A percentile compares a stretch with the other conserved stretches of the same genome.
phyloP scores from a whole-genome alignment of 2,888 invertebrate species.

The Stramonita haemastoma region DNA sequence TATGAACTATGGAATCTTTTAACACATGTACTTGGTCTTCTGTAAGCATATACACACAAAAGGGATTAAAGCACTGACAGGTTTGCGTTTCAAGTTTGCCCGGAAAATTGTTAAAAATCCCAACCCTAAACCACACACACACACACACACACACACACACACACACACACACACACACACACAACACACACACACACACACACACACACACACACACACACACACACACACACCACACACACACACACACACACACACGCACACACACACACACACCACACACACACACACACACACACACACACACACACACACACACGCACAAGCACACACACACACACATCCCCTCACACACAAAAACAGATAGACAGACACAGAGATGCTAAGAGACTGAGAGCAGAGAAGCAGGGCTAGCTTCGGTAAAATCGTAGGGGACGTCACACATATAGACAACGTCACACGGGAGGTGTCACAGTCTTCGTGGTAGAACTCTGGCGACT shows the following conservation, averaged over 20 bases:
- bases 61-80: too few species aligned
- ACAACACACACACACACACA: not conserved
- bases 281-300: too few species aligned
- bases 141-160: too few species aligned
- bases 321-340: not conserved
- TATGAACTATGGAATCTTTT: too few species aligned
- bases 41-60: too few species aligned
- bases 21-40: too few species aligned
- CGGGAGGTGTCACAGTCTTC: conserved; percentile 28
- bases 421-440: conserved; percentile 1
- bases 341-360: not conserved
- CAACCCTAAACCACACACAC: too few species aligned
- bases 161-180: not conserved
- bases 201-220: not conserved
- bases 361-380: too few species aligned
- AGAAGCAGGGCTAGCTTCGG: not conserved
- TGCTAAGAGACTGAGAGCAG: not conserved
- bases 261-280: not conserved
- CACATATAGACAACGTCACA: conserved; percentile 36
- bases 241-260: too few species aligned
- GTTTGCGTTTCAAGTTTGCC: too few species aligned
- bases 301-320: not conserved
- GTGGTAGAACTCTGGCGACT: conserved; percentile 45
- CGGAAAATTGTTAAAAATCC: too few species aligned
- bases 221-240: not conserved